phyloP scores from a whole-genome alignment of 2,797 vertebrate species.

The Amblyraja radiata region DNA sequence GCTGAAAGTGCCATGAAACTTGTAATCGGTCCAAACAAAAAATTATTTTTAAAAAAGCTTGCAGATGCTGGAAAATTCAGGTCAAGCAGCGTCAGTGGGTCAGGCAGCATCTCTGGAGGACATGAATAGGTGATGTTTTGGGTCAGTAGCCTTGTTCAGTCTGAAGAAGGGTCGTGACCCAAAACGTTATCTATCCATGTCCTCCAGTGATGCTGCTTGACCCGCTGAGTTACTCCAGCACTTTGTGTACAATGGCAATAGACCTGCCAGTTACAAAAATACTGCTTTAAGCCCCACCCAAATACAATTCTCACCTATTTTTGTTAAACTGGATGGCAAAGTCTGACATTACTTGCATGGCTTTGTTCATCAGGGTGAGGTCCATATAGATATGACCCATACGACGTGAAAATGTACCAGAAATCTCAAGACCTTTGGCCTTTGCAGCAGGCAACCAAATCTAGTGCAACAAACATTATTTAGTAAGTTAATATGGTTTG shows the following conservation, averaged over 20 bases:
- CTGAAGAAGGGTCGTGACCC: too few species aligned
- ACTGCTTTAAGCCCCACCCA: not conserved
- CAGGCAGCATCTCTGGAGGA: too few species aligned
- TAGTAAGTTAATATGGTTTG: not conserved
- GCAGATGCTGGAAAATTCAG: too few species aligned
- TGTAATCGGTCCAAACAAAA: not conserved
- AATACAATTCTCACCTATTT: slow-evolving; percentile 71
- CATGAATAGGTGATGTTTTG: too few species aligned
- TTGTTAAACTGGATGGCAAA: slow-evolving; percentile 98
- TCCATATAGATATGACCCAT: slow-evolving; percentile 90
- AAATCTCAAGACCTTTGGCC: slow-evolving; percentile 92
- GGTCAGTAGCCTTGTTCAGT: too few species aligned
- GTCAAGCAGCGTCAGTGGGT: too few species aligned
- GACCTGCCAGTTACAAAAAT: not conserved
- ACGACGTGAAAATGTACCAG: slow-evolving; percentile 81
- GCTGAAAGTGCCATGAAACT: slow-evolving; percentile 20
- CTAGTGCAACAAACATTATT: slow-evolving; percentile 50
- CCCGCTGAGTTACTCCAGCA: too few species aligned
- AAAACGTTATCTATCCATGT: too few species aligned
- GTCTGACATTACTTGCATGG: slow-evolving; percentile 91
- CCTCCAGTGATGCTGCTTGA: too few species aligned
- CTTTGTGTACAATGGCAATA: too few species aligned
- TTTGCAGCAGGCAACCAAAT: slow-evolving; percentile 94
- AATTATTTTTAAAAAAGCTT: too few species aligned
- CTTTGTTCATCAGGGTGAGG: slow-evolving; percentile 85